Evolutionary conservation across 2,797 vertebrate genomes (phyloP).

Genomic region (Pelobates cultripes): DNA sequence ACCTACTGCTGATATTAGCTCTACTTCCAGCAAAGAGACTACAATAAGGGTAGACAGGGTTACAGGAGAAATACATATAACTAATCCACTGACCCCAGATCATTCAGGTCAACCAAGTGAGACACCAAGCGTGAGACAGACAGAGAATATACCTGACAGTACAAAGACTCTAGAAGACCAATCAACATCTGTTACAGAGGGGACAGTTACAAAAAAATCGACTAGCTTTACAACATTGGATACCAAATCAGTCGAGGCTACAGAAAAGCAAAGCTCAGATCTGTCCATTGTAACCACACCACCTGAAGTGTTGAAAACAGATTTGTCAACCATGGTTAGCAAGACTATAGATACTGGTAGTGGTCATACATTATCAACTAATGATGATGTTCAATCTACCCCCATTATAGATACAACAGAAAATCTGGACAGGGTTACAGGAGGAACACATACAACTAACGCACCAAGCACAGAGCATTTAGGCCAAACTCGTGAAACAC

Average conservation of each 20-base stretch:
- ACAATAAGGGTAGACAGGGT: background rate
- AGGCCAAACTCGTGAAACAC: background rate
- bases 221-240: background rate
- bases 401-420: constrained; percentile 2
- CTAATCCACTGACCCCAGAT: no score
- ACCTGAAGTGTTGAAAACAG: background rate
- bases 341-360: background rate
- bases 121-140: background rate
- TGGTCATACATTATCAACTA: no score
- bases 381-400: no score
- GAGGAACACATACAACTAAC: constrained; percentile 21
- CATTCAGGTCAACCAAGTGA: background rate
- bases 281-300: background rate
- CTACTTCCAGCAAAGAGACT: background rate
- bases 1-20: constrained; percentile 25
- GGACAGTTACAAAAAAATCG: background rate
- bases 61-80: no score
- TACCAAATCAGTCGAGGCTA: background rate
- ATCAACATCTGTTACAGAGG: background rate
- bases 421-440: background rate
- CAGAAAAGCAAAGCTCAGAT: background rate
- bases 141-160: background rate
- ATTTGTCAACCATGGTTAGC: background rate
- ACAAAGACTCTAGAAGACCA: background rate
- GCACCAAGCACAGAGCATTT: no score